phyloP scores from a whole-genome alignment of 2,113 vertebrate species.

The Carassius gibelio region DNA sequence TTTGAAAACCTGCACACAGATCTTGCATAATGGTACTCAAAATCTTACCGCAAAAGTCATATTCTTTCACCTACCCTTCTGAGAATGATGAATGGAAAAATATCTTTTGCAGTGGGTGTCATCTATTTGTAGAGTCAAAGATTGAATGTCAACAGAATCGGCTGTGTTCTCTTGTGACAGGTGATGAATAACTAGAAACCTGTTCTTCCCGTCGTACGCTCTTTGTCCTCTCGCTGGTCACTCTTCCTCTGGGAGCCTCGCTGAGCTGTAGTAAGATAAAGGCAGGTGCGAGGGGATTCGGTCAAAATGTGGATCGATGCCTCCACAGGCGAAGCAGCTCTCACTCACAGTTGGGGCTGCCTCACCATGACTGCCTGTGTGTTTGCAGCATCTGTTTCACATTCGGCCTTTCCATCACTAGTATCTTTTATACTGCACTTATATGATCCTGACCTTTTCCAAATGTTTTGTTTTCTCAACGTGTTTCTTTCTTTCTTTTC shows the following conservation, averaged over 20 bases:
- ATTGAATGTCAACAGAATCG: constrained; percentile 36
- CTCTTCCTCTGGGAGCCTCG: constrained; percentile 22
- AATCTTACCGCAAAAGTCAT: background rate
- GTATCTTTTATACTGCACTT: background rate
- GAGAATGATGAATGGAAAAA: background rate
- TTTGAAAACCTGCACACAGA: background rate
- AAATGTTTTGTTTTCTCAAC: background rate
- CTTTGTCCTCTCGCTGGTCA: constrained; percentile 37
- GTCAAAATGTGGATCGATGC: constrained; percentile 36
- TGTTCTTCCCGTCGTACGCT: background rate
- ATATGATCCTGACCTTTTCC: constrained; percentile 25
- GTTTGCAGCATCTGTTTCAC: constrained; percentile 14
- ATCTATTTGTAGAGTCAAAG: constrained; percentile 20
- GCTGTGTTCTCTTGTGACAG: constrained; percentile 28
- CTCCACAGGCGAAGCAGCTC: constrained; percentile 27
- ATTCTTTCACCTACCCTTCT: background rate
- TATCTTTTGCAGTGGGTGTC: background rate
- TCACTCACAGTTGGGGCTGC: constrained; percentile 13
- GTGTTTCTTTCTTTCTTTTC: constrained; percentile 8
- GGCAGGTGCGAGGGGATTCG: constrained; percentile 6
- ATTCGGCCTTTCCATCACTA: background rate
- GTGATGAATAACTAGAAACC: constrained; percentile 41
- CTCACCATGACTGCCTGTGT: constrained; percentile 20
- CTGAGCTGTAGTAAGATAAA: constrained; percentile 31
- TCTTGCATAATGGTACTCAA: background rate